Percentiles rank a stretch among this genome's conserved stretches.
These are phyloP conservation scores for Papilio elwesi DNA, from an alignment of 2,888 invertebrate genomes.

Conservation along the genomic window DNA sequence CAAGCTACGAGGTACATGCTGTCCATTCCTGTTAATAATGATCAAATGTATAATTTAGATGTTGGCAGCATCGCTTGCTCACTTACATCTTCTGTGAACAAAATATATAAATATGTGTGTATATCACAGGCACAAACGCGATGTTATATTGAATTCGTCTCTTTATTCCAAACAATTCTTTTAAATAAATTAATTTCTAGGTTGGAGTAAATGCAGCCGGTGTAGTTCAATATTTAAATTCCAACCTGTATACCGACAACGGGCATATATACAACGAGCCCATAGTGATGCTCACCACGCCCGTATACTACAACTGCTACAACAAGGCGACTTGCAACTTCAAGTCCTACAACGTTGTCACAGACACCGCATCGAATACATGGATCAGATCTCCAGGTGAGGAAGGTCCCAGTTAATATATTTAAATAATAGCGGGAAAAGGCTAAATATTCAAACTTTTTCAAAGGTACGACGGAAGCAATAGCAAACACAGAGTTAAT, in stretches of 20 bases:
- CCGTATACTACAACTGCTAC: conserved; percentile 76
- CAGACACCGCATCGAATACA: conserved; percentile 53
- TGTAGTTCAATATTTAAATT: conserved; percentile 84
- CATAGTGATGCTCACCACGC: conserved; percentile 42
- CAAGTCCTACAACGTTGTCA: conserved; percentile 56
- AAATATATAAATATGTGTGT: too few relatives aligned
- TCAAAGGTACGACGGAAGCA: conserved; percentile 79
- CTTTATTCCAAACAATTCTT: too few relatives aligned
- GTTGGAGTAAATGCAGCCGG: conserved; percentile 83
- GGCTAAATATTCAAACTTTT: conserved; percentile 7
- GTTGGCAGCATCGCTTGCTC: conserved; percentile 83
- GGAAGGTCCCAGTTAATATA: too few relatives aligned
- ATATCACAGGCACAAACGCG: too few relatives aligned
- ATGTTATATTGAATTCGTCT: too few relatives aligned
- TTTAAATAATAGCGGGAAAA: too few relatives aligned
- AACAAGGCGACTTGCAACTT: conserved; percentile 62
- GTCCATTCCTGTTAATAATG: conserved; percentile 59
- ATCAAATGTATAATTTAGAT: background rate
- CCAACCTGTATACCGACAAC: conserved; percentile 74
- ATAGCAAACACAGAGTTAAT: conserved; percentile 83
- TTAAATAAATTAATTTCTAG: conserved; percentile 38
- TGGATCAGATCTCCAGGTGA: conserved; percentile 56
- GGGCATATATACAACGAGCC: conserved; percentile 82
- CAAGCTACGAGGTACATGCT: conserved; percentile 69
- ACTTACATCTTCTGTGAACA: conserved; percentile 77